These are phyloP conservation scores for Drosophila infuscata DNA, from an alignment of 2,888 invertebrate species.

Conservation along the genomic window DNA sequence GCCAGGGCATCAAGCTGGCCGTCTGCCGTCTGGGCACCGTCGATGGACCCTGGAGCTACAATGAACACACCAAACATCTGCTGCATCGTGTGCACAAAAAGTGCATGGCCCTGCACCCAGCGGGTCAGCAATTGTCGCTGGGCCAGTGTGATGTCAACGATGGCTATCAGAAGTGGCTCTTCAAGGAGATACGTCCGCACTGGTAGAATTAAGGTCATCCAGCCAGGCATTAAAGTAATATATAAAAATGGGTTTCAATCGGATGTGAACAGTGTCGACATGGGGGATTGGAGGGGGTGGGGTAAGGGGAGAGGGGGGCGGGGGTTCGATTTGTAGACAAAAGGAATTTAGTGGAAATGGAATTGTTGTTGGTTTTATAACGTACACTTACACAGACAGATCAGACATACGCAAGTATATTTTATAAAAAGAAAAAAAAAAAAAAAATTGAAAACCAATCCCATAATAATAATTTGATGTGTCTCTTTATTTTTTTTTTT, in stretches of 20 bases:
- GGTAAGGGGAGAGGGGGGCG: background rate
- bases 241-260: slow-evolving; percentile 73
- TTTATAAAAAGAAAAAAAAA: background rate
- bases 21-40: slow-evolving; percentile 97
- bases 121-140: slow-evolving; percentile 91
- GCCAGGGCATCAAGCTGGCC: slow-evolving; percentile 93
- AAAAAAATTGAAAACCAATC: background rate
- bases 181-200: slow-evolving; percentile 90
- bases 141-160: slow-evolving; percentile 94
- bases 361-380: slow-evolving; percentile 60
- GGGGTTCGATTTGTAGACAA: slow-evolving; percentile 35
- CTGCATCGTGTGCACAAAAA: slow-evolving; percentile 91
- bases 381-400: slow-evolving; percentile 5
- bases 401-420: slow-evolving; percentile 4
- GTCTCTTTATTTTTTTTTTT: background rate
- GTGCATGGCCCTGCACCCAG: slow-evolving; percentile 94
- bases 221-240: slow-evolving; percentile 36
- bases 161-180: slow-evolving; percentile 95
- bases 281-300: slow-evolving; percentile 7
- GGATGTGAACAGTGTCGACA: slow-evolving; percentile 18
- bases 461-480: background rate
- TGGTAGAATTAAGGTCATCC: slow-evolving; percentile 85
- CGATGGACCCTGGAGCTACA: slow-evolving; percentile 97
- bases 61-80: slow-evolving; percentile 90
- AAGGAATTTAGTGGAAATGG: slow-evolving; percentile 55